phyloP scores from a whole-genome alignment of 2,113 vertebrate species.

The Amphiprion ocellaris region DNA sequence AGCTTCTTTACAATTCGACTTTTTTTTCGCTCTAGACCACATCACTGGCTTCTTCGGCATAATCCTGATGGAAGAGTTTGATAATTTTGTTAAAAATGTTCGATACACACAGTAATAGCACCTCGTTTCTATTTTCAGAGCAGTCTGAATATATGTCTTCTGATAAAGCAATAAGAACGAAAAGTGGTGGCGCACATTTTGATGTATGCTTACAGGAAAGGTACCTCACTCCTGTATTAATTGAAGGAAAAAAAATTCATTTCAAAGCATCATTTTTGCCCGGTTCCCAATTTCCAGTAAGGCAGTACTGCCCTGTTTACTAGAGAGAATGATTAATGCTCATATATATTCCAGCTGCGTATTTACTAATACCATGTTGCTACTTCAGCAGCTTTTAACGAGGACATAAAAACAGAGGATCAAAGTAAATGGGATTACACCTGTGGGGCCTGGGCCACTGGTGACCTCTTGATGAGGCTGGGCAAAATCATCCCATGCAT shows the following conservation, averaged over 20 bases:
- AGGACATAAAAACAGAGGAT: slow-evolving; percentile 73
- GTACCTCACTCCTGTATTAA: slow-evolving; percentile 8
- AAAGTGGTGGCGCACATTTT: slow-evolving; percentile 18
- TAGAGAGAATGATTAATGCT: slow-evolving; percentile 61
- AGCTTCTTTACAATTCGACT: slow-evolving; percentile 57
- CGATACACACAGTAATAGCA: slow-evolving; percentile 59
- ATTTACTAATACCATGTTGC: slow-evolving; percentile 74
- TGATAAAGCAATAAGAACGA: slow-evolving; percentile 45
- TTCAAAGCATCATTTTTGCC: slow-evolving; percentile 43
- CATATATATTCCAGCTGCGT: slow-evolving; percentile 64
- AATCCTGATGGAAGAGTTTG: slow-evolving; percentile 75
- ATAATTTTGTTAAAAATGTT: slow-evolving; percentile 74
- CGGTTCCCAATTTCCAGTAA: slow-evolving; percentile 30
- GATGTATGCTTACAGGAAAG: slow-evolving; percentile 3
- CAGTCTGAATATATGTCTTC: slow-evolving; percentile 37
- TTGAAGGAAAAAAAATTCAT: slow-evolving; percentile 50
- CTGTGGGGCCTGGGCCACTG: slow-evolving; percentile 53
- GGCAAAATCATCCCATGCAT: slow-evolving; percentile 40
- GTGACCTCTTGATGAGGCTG: slow-evolving; percentile 55
- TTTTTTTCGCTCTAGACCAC: slow-evolving; percentile 35
- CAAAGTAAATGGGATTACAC: slow-evolving; percentile 72
- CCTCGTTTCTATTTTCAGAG: slow-evolving; percentile 50
- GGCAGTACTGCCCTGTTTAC: slow-evolving; percentile 23
- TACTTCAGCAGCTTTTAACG: slow-evolving; percentile 78
- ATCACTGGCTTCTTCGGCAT: slow-evolving; percentile 56